phyloP scores from a whole-genome alignment of 2,888 invertebrate species.

The Phanerotoma sp. region DNA sequence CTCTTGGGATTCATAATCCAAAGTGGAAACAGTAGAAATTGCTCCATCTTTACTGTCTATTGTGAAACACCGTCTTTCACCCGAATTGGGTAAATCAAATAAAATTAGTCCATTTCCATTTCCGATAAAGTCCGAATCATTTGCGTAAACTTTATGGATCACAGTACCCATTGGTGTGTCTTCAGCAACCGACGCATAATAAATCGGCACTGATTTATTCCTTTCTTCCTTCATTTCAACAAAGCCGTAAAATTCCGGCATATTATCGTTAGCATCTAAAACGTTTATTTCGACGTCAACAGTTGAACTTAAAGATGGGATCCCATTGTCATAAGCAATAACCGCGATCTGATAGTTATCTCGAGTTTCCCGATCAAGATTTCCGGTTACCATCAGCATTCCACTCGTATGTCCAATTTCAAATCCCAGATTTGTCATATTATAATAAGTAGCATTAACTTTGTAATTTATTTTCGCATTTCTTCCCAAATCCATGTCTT shows the following conservation, averaged over 20 bases:
- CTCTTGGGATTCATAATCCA: constrained; percentile 71
- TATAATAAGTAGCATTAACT: constrained; percentile 37
- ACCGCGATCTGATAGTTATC: constrained; percentile 73
- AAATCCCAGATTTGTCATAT: constrained; percentile 56
- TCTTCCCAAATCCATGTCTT: constrained; percentile 76
- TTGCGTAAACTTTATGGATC: constrained; percentile 76
- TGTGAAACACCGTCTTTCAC: constrained; percentile 63
- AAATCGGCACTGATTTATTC: constrained; percentile 64
- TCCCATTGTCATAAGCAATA: constrained; percentile 74
- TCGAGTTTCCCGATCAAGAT: constrained; percentile 74
- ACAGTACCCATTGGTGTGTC: constrained; percentile 74
- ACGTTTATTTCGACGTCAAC: constrained; percentile 81
- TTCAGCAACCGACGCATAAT: constrained; percentile 74
- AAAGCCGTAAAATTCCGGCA: constrained; percentile 77
- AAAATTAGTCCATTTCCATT: constrained; percentile 86
- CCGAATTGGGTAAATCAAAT: constrained; percentile 70
- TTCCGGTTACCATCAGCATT: constrained; percentile 71
- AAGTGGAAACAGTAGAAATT: constrained; percentile 71
- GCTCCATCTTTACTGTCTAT: constrained; percentile 86
- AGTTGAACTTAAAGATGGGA: constrained; percentile 66
- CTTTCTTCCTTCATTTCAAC: constrained; percentile 64
- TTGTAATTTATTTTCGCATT: constrained; percentile 78
- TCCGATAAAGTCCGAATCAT: constrained; percentile 81
- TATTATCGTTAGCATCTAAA: constrained; percentile 81
- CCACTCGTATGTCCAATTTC: constrained; percentile 70